Evolutionary conservation across 2,888 invertebrate genomes (phyloP).

Genomic region (Theristus sp.): DNA sequence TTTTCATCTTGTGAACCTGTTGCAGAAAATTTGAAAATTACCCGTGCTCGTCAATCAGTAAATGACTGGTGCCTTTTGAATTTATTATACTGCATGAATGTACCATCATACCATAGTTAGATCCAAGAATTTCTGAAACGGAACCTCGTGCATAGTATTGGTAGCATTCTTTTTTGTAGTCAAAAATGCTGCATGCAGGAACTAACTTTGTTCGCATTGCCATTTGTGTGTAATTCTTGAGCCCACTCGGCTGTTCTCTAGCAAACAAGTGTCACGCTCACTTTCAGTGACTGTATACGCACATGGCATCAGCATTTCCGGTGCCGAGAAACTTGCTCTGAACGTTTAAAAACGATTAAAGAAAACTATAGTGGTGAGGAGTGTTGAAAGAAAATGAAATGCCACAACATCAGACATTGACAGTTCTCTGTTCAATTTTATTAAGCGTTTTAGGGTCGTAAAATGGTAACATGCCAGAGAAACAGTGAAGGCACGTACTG

Average conservation of each 20-base stretch:
- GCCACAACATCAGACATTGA: neutral
- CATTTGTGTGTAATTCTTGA: constrained; percentile 4
- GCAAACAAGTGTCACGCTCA: constrained; percentile 2
- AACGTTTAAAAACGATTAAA: neutral
- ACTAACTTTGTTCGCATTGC: constrained; percentile 6
- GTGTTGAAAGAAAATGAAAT: constrained; percentile 4
- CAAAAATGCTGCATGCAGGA: constrained; percentile 1
- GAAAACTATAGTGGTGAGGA: neutral
- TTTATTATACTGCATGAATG: constrained; percentile 5
- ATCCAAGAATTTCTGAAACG: constrained; percentile 6
- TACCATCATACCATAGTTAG: constrained; percentile 9
- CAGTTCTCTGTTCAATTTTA: neutral
- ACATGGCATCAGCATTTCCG: constrained; percentile 8
- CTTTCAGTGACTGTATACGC: constrained; percentile 2
- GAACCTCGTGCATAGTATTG: too few species aligned
- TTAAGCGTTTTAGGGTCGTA: too few species aligned
- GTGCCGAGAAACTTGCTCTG: neutral
- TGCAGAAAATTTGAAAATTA: neutral
- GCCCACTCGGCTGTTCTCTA: constrained; percentile 5
- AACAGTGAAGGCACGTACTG: too few species aligned
- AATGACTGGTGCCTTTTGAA: neutral
- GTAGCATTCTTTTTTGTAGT: too few species aligned
- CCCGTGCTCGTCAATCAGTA: constrained; percentile 7
- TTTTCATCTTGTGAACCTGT: neutral
- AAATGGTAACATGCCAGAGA: too few species aligned